A percentile compares a stretch with the other conserved stretches of the same genome.
Conservation (phyloP, 2,888 invertebrate genomes). For the Xanthorhoe designata region DNA sequence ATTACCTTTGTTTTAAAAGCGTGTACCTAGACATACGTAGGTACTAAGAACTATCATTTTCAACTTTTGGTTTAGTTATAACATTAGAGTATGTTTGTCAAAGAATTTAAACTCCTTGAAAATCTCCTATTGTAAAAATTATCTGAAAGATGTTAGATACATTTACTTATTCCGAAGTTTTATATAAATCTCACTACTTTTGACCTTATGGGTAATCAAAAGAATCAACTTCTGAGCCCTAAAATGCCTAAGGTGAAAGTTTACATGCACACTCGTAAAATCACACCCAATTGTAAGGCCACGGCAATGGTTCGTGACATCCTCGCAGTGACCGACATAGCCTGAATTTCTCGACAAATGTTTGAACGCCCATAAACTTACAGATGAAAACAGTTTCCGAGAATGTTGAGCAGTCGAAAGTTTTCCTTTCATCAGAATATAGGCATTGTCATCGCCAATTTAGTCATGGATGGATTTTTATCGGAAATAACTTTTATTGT, state of each 20-base stretch:
- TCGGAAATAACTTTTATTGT: too few relatives aligned
- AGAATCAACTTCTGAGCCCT: neutral
- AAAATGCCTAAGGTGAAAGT: conserved; percentile 38
- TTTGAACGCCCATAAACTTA: conserved; percentile 35
- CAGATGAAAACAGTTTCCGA: conserved; percentile 11
- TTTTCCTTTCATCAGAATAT: conserved; percentile 10
- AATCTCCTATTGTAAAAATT: too few relatives aligned
- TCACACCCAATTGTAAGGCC: conserved; percentile 38
- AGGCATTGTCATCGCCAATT: conserved; percentile 5
- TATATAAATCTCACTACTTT: neutral
- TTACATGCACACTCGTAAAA: conserved; percentile 37
- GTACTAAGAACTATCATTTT: too few relatives aligned
- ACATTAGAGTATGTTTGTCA: too few relatives aligned
- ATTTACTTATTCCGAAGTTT: neutral
- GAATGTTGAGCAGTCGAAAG: conserved; percentile 7
- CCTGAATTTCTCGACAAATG: conserved; percentile 36
- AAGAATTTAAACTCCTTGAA: too few relatives aligned
- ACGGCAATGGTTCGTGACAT: conserved; percentile 39
- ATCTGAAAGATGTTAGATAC: too few relatives aligned
- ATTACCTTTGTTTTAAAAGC: conserved; percentile 9
- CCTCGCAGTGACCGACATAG: conserved; percentile 39
- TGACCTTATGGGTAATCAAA: neutral
- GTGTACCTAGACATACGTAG: too few relatives aligned
- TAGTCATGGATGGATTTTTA: too few relatives aligned
- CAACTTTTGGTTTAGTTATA: too few relatives aligned